These are phyloP conservation scores for Pomatorhinus ruficollis DNA, from an alignment of 2,113 vertebrate species.

Conservation along the genomic window DNA sequence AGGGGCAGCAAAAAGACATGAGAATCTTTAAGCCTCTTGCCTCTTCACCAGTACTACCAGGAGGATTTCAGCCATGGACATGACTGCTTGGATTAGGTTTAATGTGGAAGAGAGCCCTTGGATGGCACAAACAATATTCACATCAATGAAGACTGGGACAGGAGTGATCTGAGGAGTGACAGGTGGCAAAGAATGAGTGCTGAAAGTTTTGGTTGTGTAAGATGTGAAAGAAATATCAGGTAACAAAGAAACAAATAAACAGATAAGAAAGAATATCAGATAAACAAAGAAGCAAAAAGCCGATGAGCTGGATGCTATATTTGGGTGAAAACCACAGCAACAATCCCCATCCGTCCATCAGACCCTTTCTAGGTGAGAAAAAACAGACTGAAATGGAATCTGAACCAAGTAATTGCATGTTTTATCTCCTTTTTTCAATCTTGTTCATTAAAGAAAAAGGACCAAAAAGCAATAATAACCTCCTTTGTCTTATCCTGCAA, in stretches of 20 bases:
- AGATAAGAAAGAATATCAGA: background rate
- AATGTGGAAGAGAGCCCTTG: background rate
- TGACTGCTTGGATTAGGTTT: background rate
- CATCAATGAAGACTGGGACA: background rate
- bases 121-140: background rate
- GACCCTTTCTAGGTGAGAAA: background rate
- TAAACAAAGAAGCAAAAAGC: background rate
- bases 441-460: background rate
- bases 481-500: background rate
- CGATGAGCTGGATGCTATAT: background rate
- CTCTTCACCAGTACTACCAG: background rate
- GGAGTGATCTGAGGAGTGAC: background rate
- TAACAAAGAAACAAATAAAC: background rate
- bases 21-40: background rate
- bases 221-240: background rate
- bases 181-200: background rate
- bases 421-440: background rate
- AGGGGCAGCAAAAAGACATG: background rate
- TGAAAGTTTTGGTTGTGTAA: background rate
- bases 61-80: background rate
- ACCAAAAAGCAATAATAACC: background rate
- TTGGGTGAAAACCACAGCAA: background rate
- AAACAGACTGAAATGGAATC: background rate
- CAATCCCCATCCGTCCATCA: background rate
- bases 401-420: background rate